These are phyloP conservation scores for Drosophila hamatofila DNA, from an alignment of 2,888 invertebrate genomes.

Conservation along the genomic window DNA sequence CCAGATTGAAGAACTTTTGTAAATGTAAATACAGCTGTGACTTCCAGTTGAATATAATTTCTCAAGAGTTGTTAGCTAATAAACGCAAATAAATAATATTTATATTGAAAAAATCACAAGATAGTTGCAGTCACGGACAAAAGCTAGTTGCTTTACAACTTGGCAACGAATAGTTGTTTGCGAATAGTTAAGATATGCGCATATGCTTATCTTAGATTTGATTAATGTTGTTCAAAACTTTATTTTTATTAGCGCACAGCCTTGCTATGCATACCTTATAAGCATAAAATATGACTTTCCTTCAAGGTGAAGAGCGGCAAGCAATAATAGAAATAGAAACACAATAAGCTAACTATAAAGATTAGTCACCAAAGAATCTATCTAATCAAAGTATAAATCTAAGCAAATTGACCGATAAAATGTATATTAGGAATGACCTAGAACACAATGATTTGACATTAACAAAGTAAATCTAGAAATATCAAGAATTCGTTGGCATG, in stretches of 20 bases:
- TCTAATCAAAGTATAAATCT: constrained; percentile 18
- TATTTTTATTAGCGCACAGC: background rate
- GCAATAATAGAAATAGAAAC: no score
- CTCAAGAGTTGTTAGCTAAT: background rate
- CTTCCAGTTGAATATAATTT: background rate
- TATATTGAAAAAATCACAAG: background rate
- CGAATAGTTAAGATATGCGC: constrained; percentile 1
- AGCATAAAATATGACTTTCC: constrained; percentile 7
- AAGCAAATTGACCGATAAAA: constrained; percentile 28
- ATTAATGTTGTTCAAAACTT: constrained; percentile 15
- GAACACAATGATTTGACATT: constrained; percentile 22
- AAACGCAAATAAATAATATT: background rate
- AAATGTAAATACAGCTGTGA: constrained; percentile 9
- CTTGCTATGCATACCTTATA: background rate
- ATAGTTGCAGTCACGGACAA: background rate
- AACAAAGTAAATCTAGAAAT: background rate
- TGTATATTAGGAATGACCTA: constrained; percentile 14
- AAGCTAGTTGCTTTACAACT: background rate
- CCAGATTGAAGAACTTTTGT: constrained; percentile 1
- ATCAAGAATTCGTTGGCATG: background rate
- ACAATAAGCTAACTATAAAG: background rate
- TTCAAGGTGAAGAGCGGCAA: background rate
- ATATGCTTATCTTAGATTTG: constrained; percentile 5
- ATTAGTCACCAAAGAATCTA: constrained; percentile 5
- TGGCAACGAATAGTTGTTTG: background rate